Percentiles rank a stretch among this genome's conserved stretches.
These are phyloP conservation scores for Oscheius onirici DNA, from an alignment of 2,888 invertebrate genomes.

Conservation along the genomic window DNA sequence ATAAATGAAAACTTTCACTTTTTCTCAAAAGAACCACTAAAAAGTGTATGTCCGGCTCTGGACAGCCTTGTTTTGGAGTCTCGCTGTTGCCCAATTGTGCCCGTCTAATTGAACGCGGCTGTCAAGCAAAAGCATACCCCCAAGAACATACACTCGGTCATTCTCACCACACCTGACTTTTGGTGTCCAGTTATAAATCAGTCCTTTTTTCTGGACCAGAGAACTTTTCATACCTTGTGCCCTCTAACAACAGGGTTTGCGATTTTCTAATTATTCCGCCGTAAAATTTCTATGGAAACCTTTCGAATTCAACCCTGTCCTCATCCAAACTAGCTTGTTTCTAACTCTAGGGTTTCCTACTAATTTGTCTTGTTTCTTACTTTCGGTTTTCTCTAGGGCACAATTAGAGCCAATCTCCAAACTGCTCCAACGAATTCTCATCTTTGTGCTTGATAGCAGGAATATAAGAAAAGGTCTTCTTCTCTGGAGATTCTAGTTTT, in stretches of 20 bases:
- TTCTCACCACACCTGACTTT: neutral
- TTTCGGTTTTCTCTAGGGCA: conserved; percentile 15
- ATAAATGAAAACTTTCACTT: neutral
- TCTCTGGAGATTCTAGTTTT: no score
- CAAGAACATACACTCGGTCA: no score
- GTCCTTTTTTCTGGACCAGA: no score
- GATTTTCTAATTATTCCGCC: conserved; percentile 1
- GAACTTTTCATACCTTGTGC: no score
- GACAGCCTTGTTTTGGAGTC: neutral
- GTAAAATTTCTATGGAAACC: conserved; percentile 13
- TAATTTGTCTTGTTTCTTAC: conserved; percentile 24
- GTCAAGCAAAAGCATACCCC: neutral
- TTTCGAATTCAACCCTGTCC: neutral
- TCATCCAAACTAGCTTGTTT: conserved; percentile 1
- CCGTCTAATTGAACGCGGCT: conserved; percentile 1
- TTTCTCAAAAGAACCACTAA: neutral
- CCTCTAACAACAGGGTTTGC: no score
- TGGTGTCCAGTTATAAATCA: conserved; percentile 1
- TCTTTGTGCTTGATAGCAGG: no score
- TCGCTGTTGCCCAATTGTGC: conserved; percentile 1
- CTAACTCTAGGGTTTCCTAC: conserved; percentile 4
- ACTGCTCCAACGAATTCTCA: no score
- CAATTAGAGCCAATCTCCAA: conserved; percentile 4
- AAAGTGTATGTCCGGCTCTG: no score
- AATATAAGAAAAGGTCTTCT: no score